These are phyloP conservation scores for Mirounga angustirostris DNA, from an alignment of 2,113 vertebrate species.

Conservation along the genomic window DNA sequence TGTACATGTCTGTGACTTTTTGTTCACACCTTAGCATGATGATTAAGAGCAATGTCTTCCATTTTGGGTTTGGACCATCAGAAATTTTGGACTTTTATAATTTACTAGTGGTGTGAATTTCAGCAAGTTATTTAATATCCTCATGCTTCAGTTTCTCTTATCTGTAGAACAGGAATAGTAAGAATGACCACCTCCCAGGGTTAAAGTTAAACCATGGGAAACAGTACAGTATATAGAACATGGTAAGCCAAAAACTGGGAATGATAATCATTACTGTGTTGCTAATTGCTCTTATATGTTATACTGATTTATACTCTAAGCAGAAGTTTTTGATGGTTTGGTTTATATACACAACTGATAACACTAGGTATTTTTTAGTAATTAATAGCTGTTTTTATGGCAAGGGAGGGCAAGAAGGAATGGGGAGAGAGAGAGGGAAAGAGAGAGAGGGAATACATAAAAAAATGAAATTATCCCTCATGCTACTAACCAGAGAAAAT, in stretches of 20 bases:
- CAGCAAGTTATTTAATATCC: neutral
- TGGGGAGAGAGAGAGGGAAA: neutral
- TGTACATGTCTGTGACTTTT: neutral
- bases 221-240: neutral
- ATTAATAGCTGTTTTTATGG: neutral
- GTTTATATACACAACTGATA: neutral
- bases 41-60: neutral
- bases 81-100: neutral
- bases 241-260: neutral
- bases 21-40: neutral
- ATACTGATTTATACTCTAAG: neutral
- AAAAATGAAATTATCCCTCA: neutral
- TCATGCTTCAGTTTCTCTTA: neutral
- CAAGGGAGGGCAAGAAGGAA: neutral
- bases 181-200: neutral
- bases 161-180: neutral
- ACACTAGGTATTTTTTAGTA: neutral
- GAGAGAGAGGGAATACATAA: neutral
- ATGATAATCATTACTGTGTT: neutral
- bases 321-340: constrained; percentile 16
- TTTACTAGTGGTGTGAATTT: neutral
- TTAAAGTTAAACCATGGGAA: neutral
- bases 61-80: neutral
- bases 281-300: neutral
- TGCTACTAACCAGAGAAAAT: constrained; percentile 33